Base-by-base conservation (phyloP, 2,113 vertebrate genomes). In the Falcunculus frontatus region DNA sequence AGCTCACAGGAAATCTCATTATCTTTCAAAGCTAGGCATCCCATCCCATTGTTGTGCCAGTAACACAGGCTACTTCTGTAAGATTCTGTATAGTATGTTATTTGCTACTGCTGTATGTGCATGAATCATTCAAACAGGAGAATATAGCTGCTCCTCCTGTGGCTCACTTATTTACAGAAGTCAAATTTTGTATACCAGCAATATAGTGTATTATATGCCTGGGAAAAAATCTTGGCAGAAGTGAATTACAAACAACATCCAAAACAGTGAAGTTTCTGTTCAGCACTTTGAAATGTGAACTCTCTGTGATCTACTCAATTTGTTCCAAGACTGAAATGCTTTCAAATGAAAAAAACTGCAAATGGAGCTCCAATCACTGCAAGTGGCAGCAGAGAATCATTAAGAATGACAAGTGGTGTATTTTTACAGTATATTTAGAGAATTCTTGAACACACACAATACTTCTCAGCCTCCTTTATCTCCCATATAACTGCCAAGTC, bases 351-450 rank as follows among this genome's bases (percentile, higher is more conserved):
- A 90, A 72, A 77, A 86, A 44, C 50, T 65, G 47, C 69, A 97
- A 94, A 93, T 81, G 65, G 89, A 87, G 44, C 55, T 95, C 90
- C 82, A 95, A 59, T 96, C 94, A 95, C 80, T 37, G 2, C 77
- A 97, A 96, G 68, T 82, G 78, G 62, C 77, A 97, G 89, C 64
- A 94, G 62, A 96, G 53, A 83, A 87, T 96, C 90, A 93, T 96
- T 95, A 97, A 80, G 69, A 92, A 95, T 97, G 93, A 96, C 55
- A 95, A 97, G 56, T 83, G 84, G 67, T 91, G 53, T 80, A 93
- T 96, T 98, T 97, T 96, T 90, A 81, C 73, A 82, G 86, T 78
- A 73, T 96, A 94, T 95, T 97, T 96, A 94, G 86, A 88, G 94
- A 90, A 94, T 86, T 84, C 77, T 86, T 95, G 86, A 97, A 79